Evolutionary conservation across 2,113 vertebrate species (phyloP).

Genomic region (Tretioscincus oriximinensis): DNA sequence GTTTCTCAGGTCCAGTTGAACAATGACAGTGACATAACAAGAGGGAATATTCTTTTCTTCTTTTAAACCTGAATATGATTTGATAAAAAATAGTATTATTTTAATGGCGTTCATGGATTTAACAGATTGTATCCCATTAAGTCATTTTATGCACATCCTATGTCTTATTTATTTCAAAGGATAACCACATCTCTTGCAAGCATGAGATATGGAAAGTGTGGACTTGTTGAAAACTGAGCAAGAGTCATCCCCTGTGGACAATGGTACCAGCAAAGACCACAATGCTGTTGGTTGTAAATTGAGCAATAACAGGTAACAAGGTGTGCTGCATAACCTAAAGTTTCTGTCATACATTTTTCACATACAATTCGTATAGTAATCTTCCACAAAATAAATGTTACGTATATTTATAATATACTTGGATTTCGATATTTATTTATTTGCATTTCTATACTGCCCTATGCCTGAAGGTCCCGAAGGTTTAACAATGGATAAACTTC

Average conservation of each 20-base stretch:
- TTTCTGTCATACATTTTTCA: neutral
- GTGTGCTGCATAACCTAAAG: neutral
- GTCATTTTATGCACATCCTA: constrained; percentile 45
- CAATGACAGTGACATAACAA: too few species aligned
- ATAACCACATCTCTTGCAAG: constrained; percentile 66
- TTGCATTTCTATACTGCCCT: too few species aligned
- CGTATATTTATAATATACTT: neutral
- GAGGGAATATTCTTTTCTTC: neutral
- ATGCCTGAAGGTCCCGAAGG: too few species aligned
- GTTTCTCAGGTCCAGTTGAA: neutral
- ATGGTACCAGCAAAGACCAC: constrained; percentile 49
- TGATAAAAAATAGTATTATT: constrained; percentile 66
- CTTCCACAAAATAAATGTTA: neutral
- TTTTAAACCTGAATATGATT: constrained; percentile 74
- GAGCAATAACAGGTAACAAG: constrained; percentile 63
- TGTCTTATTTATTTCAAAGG: constrained; percentile 67
- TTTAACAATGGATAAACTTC: too few species aligned
- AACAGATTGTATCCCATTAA: constrained; percentile 4
- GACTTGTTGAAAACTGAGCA: constrained; percentile 63
- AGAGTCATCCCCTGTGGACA: constrained; percentile 64
- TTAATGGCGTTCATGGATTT: neutral
- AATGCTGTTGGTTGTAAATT: constrained; percentile 46
- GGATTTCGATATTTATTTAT: too few species aligned
- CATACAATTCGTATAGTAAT: neutral
- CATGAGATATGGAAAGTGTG: constrained; percentile 75